phyloP scores from a whole-genome alignment of 2,113 vertebrate species.

The Thalassarche chlororhynchos region DNA sequence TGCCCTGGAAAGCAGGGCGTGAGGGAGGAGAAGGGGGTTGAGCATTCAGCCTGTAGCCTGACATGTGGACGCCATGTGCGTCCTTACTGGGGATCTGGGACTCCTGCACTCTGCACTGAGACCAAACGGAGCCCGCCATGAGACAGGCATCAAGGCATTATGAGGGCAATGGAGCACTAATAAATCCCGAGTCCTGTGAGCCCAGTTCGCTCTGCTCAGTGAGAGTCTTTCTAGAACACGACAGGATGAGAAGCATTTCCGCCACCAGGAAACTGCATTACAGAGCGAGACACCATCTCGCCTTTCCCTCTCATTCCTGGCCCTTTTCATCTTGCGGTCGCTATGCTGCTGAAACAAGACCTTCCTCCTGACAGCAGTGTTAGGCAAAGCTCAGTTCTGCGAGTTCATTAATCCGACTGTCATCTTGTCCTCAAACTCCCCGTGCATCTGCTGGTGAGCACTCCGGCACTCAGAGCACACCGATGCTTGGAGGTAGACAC shows the following conservation, averaged over 20 bases:
- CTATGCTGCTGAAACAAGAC: background rate
- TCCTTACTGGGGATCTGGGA: background rate
- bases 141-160: background rate
- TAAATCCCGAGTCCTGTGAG: background rate
- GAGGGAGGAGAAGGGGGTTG: background rate
- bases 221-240: background rate
- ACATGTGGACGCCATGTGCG: background rate
- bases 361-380: background rate
- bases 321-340: background rate
- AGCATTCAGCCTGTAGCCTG: background rate
- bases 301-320: background rate
- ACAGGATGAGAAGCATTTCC: background rate
- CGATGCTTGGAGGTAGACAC: fast-evolving
- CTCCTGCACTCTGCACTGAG: background rate
- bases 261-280: background rate
- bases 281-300: background rate
- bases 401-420: background rate
- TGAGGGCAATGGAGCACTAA: background rate
- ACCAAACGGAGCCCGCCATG: fast-evolving
- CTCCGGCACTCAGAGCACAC: fast-evolving
- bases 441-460: fast-evolving
- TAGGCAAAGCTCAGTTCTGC: background rate
- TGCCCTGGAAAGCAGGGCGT: background rate
- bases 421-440: background rate
- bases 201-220: background rate